Base-by-base conservation (phyloP, 2,113 vertebrate species). In the Odobenus rosmarus region DNA sequence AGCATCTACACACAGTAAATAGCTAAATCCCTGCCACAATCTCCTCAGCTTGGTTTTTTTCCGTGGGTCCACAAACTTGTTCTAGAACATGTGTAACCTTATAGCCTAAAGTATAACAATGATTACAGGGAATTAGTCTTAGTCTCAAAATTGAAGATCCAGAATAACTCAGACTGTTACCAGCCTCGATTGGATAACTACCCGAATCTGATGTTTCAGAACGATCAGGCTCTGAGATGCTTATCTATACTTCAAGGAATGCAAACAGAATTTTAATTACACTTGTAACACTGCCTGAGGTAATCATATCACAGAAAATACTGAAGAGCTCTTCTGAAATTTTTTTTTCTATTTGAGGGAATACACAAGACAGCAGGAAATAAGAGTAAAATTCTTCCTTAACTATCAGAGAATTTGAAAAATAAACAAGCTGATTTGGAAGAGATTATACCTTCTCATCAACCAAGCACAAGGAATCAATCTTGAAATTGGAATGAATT, bases 261-360 rank as follows among this genome's bases (percentile, higher is more conserved):
- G 79, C 88, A 94, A 97, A 96, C 82, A 96, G 97, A 98, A 98
- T 98, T 96, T 97, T 98, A 96, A 98, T 98, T 97, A 96, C 72
- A 98, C 74, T 93, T 94, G 90, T 82, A 96, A 98, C 81, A 96
- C 84, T 93, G 96, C 98, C 96, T 59, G 89, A 82, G 76, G 97
- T 96, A 90, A 96, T 96, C 96, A 88, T 74, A 90, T 94, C 93
- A 93, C 93, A 98, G 94, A 94, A 97, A 96, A 83, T 86, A 93
- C 71, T 57, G 81, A 90, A 96, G 87, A 81, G 59, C 90, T 96
- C 74, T 88, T 96, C 71, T 85, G 83, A 93, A 95, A 12, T 81
- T 88, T 74, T 67, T 81, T 92, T 77, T 91, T 21, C 51, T 26
- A 9, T 92, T 95, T 15, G 51, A 92, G 59, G 42, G 46, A 96